Base-by-base conservation (phyloP, 2,113 vertebrate genomes). In the Oryzias melastigma region DNA sequence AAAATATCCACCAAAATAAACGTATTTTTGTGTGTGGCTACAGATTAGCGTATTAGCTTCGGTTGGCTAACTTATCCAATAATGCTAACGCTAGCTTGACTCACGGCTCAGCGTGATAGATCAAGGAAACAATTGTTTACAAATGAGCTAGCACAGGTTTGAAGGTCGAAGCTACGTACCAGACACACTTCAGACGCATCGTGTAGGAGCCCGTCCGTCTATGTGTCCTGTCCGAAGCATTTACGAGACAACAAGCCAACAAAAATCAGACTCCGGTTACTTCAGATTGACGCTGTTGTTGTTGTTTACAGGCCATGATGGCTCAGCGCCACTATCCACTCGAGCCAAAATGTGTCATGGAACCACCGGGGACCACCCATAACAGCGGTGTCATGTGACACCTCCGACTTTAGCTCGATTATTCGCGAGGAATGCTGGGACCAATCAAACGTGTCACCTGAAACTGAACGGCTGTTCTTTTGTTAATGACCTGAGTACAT, bases 271-370 rank as follows among this genome's bases (percentile, higher is more conserved):
- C 45, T 57, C 73, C 62, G 68, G 84, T 84, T 68, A 68, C 70
- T 79, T 85, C 68, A 72, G 84, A 80, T 74, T 75, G 79, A 83
- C 79, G 85, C 80, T 85, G 89, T 87, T 90, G 86, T 87, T 90
- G 86, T 90, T 90, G 89, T 90, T 90, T 88, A 89, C 86, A 81
- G 77, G 87, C 89, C 89, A 90, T 88, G 72, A 52, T 88, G 87
- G 89, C 83, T 83, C 80, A 5, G 55, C 52, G 87, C 89, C 85
- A 87, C 81, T 20, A 61, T 77, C 75, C 53, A 57, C 64, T 19
- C 13, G 77, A 83, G 83, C 78, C 85, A 80, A 77, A 77, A 81
- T 75, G 86, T 86, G 82, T 88, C 81, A 64, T 47, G 77, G 79
- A 81, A 84, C 83, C 81, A 83, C 83, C 83, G 44, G 75, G 79